Percentiles rank a stretch among this genome's conserved stretches.
Conservation (phyloP, 2,888 invertebrate genomes). For the Clivina fossor region DNA sequence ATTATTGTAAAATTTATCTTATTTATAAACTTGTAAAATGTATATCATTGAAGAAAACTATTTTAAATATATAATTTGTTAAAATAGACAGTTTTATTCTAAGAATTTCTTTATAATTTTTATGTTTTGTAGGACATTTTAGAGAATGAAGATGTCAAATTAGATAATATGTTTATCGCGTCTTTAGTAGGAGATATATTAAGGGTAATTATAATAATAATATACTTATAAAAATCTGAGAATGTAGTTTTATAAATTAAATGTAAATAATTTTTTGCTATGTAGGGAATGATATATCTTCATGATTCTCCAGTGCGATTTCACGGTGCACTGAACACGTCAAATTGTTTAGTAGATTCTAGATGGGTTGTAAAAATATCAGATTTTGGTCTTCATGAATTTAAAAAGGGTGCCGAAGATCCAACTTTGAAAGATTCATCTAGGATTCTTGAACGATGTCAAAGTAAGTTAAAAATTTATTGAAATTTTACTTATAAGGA, state of each 20-base stretch:
- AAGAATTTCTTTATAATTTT: too few species aligned
- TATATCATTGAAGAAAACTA: too few species aligned
- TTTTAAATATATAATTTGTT: too few species aligned
- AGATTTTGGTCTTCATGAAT: conserved; percentile 88
- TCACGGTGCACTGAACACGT: conserved; percentile 86
- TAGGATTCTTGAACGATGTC: conserved; percentile 66
- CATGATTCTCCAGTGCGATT: conserved; percentile 84
- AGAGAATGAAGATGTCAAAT: conserved; percentile 91
- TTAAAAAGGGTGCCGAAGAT: conserved; percentile 74
- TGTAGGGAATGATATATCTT: conserved; percentile 85
- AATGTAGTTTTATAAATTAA: too few species aligned
- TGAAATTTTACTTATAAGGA: background rate
- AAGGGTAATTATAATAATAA: conserved; percentile 80
- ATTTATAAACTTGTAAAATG: too few species aligned
- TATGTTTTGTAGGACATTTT: conserved; percentile 81
- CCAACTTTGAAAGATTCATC: conserved; percentile 60
- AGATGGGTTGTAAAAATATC: conserved; percentile 93
- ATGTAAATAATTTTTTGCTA: too few species aligned
- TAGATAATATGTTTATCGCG: conserved; percentile 95
- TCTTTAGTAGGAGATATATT: conserved; percentile 94
- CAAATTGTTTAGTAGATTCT: conserved; percentile 92
- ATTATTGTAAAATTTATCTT: too few species aligned
- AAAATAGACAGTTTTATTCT: too few species aligned
- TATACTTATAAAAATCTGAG: too few species aligned
- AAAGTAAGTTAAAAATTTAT: conserved; percentile 63